Base-by-base conservation (phyloP, 2,888 invertebrate species). In the Pediacus dermestoides region DNA sequence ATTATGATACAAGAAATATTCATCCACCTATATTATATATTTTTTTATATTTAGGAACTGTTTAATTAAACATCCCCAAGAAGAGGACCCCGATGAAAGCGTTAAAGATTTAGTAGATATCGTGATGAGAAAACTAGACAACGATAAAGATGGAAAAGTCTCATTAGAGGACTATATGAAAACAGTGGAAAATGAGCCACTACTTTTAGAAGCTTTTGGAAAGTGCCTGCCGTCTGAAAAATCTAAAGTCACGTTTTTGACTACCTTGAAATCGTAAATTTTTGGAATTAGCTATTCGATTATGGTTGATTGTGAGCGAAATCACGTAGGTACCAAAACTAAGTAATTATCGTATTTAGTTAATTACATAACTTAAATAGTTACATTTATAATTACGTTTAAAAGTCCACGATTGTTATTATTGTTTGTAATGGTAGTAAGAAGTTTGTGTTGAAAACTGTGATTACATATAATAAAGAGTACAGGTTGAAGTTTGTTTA, bases 121-220 rank as follows among this genome's bases (percentile, higher is more conserved):
- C 16, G 74, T 85, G 50, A 67, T 87, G 39, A 81, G 80, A 53
- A 81, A 85, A 59, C 76, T 88, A 72, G 88, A 88, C 57, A 58
- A 73, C 4, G 88, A 89, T 58, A 75, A 80, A 46, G 88, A 88
- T 58, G 85, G 86, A 0, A 73, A 80, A 36, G 79, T 88, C 4
- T 84, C 81, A 6, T 76, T 78, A 44, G 70, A 75, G 3, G 87
- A 87, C 61, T 88, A 82, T 59, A 72, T 74, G 25, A 62, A 70
- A 8, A 75, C 85, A 0, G 81, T 88, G 0, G 53, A 67, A 14
- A 73, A 74, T 41, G 84, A 84, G 22, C 82, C 83, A 0, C 70
- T 82, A n/a, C 66, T 88, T 15, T 58, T 89, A 32, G 85, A 88
- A 64, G 80, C 81, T 18, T 77, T 89, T 39, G 88, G 88, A 1